Conservation (phyloP, 2,113 vertebrate genomes). For the Pelecanus crispus region DNA sequence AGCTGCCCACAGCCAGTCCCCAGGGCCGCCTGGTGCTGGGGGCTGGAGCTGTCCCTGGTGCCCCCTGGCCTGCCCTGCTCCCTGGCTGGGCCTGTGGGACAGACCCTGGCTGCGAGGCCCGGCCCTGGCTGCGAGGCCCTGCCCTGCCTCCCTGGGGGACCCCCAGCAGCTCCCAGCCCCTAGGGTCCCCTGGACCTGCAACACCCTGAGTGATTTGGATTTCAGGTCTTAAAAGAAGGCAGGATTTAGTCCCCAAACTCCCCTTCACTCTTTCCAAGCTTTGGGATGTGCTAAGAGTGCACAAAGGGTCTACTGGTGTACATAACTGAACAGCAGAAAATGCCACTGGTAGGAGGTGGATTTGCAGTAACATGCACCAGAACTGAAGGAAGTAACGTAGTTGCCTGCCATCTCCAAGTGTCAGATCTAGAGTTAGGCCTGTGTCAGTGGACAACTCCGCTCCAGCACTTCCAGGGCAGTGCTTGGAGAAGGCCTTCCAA, state of each 20-base stretch:
- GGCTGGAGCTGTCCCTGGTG: neutral
- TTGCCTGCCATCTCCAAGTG: neutral
- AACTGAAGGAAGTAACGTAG: neutral
- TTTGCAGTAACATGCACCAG: neutral
- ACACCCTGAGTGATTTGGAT: neutral
- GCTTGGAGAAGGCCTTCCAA: neutral
- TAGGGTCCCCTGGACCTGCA: fast-evolving
- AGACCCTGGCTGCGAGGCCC: neutral
- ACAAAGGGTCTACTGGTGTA: neutral
- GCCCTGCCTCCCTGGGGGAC: neutral
- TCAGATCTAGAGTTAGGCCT: neutral
- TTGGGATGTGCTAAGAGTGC: neutral
- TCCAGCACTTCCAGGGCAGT: neutral
- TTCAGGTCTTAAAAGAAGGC: neutral
- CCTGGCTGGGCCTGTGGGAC: neutral
- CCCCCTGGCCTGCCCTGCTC: neutral
- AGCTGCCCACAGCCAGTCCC: neutral
- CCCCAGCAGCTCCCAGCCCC: neutral
- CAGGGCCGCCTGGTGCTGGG: neutral
- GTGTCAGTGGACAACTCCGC: neutral
- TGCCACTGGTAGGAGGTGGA: neutral
- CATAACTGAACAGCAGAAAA: neutral
- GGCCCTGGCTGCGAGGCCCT: neutral
- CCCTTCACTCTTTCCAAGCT: neutral
- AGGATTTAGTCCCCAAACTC: neutral